Conservation (phyloP, 2,797 vertebrate species). For the Apodemus agrarius region DNA sequence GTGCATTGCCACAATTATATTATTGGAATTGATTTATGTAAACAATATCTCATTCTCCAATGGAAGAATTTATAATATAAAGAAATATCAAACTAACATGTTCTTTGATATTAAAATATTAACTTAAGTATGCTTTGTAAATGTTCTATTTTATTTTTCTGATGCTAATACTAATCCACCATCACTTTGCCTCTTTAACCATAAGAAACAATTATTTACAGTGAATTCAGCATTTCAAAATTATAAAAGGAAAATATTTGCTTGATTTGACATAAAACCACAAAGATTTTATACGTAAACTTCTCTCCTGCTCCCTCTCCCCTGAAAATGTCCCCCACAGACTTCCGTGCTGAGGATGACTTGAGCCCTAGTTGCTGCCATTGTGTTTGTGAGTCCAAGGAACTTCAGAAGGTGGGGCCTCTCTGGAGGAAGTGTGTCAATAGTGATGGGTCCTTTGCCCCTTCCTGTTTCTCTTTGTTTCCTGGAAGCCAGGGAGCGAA, state of each 20-base stretch:
- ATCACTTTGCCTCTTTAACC: neutral
- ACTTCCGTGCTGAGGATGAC: neutral
- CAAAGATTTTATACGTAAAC: neutral
- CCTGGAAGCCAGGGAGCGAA: neutral
- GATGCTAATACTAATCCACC: neutral
- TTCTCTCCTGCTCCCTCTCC: neutral
- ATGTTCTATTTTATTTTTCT: neutral
- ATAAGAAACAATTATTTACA: slow-evolving; percentile 28
- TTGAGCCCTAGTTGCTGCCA: neutral
- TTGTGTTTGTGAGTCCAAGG: neutral
- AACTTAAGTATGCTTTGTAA: neutral
- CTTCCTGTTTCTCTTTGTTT: neutral
- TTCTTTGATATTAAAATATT: neutral
- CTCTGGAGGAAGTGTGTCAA: neutral
- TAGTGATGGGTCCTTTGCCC: neutral
- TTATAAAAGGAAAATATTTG: neutral
- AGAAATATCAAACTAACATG: neutral
- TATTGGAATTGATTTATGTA: neutral
- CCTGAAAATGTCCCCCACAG: neutral
- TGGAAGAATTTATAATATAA: neutral
- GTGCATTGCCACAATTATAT: neutral
- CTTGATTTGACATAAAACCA: neutral
- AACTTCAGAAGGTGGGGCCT: neutral
- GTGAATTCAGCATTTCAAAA: neutral
- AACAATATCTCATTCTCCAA: neutral